Evolutionary conservation across 2,888 invertebrate genomes (phyloP).

Genomic region (Phoenoteleia sp.): DNA sequence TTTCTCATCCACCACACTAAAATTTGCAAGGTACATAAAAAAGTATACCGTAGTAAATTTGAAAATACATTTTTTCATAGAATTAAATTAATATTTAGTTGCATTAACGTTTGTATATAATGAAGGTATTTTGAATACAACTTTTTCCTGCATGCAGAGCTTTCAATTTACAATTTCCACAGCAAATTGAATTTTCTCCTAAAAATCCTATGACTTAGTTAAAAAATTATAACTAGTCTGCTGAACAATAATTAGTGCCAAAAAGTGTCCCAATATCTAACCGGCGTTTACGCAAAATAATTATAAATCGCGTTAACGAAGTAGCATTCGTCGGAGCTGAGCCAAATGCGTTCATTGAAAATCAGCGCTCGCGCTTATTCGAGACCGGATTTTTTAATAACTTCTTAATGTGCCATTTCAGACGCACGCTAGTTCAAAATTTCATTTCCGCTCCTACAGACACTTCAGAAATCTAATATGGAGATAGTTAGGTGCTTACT

Average conservation of each 20-base stretch:
- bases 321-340: constrained; percentile 13
- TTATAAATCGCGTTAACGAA: constrained; percentile 49
- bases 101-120: too few relatives aligned
- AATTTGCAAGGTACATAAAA: too few relatives aligned
- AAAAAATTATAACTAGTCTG: too few relatives aligned
- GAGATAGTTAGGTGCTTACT: constrained; percentile 76
- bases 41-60: too few relatives aligned
- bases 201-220: too few relatives aligned
- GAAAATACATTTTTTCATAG: too few relatives aligned
- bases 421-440: constrained; percentile 59
- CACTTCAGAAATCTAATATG: constrained; percentile 79
- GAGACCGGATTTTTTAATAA: constrained; percentile 45
- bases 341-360: constrained; percentile 24
- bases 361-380: constrained; percentile 3
- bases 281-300: constrained; percentile 32
- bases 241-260: constrained; percentile 1
- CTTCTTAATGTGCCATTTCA: constrained; percentile 49
- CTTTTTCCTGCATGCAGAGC: too few relatives aligned
- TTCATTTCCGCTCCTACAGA: constrained; percentile 74
- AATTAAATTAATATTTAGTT: too few relatives aligned
- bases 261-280: not conserved
- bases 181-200: too few relatives aligned
- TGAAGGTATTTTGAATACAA: too few relatives aligned
- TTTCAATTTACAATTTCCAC: too few relatives aligned
- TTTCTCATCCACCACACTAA: too few relatives aligned